These are phyloP conservation scores for Andinoacara biseriatus DNA, from an alignment of 2,113 vertebrate genomes.

Conservation along the genomic window DNA sequence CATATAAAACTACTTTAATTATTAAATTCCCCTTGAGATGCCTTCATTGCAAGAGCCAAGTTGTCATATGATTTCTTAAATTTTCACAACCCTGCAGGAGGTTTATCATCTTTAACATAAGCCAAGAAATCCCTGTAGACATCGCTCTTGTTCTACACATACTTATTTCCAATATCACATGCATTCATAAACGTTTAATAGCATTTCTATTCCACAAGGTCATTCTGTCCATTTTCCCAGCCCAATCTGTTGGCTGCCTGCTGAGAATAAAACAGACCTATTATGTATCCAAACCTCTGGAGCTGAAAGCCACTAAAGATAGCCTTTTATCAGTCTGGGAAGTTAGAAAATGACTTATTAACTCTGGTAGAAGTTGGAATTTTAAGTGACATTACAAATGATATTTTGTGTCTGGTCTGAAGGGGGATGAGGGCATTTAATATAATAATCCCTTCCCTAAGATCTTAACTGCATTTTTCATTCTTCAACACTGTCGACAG, in stretches of 20 bases:
- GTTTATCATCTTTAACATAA: slow-evolving; percentile 16
- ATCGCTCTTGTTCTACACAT: neutral
- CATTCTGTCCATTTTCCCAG: slow-evolving; percentile 8
- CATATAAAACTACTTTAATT: neutral
- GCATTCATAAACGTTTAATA: slow-evolving; percentile 22
- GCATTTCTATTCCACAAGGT: slow-evolving; percentile 21
- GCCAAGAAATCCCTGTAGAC: neutral
- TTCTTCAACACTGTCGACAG: slow-evolving; percentile 29
- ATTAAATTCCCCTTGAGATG: slow-evolving; percentile 33
- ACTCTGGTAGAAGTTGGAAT: slow-evolving; percentile 45
- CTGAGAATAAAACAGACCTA: slow-evolving; percentile 26
- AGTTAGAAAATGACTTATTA: slow-evolving; percentile 50
- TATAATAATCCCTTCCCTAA: slow-evolving; percentile 50
- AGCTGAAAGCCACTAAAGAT: slow-evolving; percentile 54
- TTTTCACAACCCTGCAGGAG: neutral
- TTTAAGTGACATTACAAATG: slow-evolving; percentile 54
- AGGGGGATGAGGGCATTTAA: slow-evolving; percentile 36
- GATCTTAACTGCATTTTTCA: slow-evolving; percentile 41
- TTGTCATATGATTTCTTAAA: neutral
- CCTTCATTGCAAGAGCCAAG: neutral
- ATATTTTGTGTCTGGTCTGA: slow-evolving; percentile 32
- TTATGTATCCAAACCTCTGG: slow-evolving; percentile 50
- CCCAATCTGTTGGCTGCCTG: slow-evolving; percentile 7
- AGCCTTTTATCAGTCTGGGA: slow-evolving; percentile 63
- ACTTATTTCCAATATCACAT: slow-evolving; percentile 2